phyloP scores from a whole-genome alignment of 2,797 vertebrate genomes.

The Discoglossus pictus region DNA sequence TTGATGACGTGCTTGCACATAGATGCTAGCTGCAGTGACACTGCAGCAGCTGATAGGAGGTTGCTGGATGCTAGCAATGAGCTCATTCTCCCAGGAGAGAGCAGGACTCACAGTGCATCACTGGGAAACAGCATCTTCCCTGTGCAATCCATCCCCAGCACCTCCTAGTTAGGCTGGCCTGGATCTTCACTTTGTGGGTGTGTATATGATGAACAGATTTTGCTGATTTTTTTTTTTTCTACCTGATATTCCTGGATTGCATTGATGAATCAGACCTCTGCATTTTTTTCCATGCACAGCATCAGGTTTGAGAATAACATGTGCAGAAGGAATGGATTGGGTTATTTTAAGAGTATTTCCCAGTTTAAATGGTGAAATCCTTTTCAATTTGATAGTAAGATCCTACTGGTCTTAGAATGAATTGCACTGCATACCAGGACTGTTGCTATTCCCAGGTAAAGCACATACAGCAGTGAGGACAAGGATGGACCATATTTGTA shows the following conservation, averaged over 20 bases:
- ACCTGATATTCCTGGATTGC: conserved; percentile 44
- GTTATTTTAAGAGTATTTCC: conserved; percentile 45
- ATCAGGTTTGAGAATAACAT: conserved; percentile 25
- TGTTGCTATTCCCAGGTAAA: conserved; percentile 59
- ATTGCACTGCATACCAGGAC: conserved; percentile 55
- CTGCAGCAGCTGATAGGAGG: conserved; percentile 67
- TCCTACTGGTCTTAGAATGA: conserved; percentile 58
- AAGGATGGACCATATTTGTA: conserved; percentile 58
- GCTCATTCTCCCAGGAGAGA: conserved; percentile 62
- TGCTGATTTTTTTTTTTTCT: conserved; percentile 23
- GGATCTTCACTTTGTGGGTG: conserved; percentile 60
- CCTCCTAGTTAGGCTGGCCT: conserved; percentile 55
- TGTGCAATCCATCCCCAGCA: conserved; percentile 53
- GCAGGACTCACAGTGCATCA: conserved; percentile 50
- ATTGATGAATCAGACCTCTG: conserved; percentile 52
- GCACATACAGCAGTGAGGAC: conserved; percentile 56
- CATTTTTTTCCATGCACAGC: conserved; percentile 42
- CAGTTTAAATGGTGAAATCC: conserved; percentile 32
- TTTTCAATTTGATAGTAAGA: conserved; percentile 51
- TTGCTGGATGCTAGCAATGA: conserved; percentile 54
- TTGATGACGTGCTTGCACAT: conserved; percentile 57
- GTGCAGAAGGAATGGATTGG: conserved; percentile 44
- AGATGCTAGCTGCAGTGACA: conserved; percentile 60
- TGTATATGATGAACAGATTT: conserved; percentile 68
- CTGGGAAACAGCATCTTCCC: conserved; percentile 55